These are phyloP conservation scores for Sarcophaga bullata DNA, from an alignment of 1,140 invertebrate genomes.

Conservation along the genomic window DNA sequence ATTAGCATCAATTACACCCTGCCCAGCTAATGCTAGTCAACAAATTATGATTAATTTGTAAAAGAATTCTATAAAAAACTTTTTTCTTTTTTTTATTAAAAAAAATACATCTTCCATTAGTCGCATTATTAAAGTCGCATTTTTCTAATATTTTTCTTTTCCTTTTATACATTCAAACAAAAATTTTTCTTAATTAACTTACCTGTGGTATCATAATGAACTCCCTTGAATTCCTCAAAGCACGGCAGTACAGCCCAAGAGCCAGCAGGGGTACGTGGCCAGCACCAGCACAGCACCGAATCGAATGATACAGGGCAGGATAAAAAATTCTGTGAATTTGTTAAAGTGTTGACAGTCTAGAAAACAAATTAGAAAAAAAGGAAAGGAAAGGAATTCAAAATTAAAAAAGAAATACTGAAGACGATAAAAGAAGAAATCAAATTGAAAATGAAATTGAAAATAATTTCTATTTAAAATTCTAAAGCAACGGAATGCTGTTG, in stretches of 20 bases:
- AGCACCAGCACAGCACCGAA: slow-evolving; percentile 79
- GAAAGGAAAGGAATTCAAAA: slow-evolving; percentile 1
- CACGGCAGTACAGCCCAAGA: slow-evolving; percentile 75
- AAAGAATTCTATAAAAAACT: too few species aligned
- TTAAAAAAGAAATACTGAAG: not conserved
- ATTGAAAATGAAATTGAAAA: not conserved
- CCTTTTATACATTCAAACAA: not conserved
- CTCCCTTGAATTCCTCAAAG: slow-evolving; percentile 79
- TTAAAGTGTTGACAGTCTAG: not conserved
- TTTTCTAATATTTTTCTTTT: too few species aligned
- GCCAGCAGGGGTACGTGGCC: slow-evolving; percentile 78
- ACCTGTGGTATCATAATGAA: slow-evolving; percentile 79
- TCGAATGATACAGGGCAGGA: slow-evolving; percentile 75
- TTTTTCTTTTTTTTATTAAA: too few species aligned
- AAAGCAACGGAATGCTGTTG: not conserved
- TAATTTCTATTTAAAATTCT: not conserved
- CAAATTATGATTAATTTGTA: too few species aligned
- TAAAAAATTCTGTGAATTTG: slow-evolving; percentile 13
- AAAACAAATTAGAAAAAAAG: not conserved
- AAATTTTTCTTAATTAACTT: slow-evolving; percentile 59
- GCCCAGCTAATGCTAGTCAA: too few species aligned
- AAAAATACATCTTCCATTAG: too few species aligned
- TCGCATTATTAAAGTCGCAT: too few species aligned
- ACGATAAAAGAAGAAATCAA: not conserved
- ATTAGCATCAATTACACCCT: too few species aligned